Conservation (phyloP, 2,797 vertebrate genomes). For the Periparus ater region DNA sequence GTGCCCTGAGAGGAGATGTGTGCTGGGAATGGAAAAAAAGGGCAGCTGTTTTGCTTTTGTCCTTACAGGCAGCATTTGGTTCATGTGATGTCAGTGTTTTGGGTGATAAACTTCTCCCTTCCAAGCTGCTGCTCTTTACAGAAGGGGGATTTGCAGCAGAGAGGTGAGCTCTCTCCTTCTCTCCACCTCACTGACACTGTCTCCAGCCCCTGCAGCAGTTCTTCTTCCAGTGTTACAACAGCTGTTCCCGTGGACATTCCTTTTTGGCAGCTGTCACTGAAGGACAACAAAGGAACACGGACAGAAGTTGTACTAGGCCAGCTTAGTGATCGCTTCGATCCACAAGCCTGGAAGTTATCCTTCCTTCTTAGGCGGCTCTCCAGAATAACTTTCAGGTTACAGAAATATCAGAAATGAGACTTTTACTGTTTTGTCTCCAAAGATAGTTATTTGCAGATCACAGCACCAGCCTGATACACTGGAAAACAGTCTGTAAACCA, state of each 20-base stretch:
- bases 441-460: background rate
- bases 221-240: background rate
- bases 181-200: background rate
- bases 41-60: background rate
- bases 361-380: background rate
- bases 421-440: background rate
- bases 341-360: background rate
- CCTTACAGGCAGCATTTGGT: background rate
- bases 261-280: background rate
- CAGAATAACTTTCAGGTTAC: background rate
- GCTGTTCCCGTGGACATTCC: background rate
- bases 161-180: background rate
- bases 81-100: fast-evolving
- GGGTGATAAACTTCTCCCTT: background rate
- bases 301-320: background rate
- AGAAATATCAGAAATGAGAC: background rate
- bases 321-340: background rate
- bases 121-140: background rate
- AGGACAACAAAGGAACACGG: background rate
- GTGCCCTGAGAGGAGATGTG: background rate
- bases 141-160: background rate
- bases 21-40: background rate
- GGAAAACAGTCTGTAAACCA: background rate
- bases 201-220: background rate
- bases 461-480: background rate